Evolutionary conservation across 2,888 invertebrate genomes (phyloP).

Genomic region (Dolomedes plantarius): DNA sequence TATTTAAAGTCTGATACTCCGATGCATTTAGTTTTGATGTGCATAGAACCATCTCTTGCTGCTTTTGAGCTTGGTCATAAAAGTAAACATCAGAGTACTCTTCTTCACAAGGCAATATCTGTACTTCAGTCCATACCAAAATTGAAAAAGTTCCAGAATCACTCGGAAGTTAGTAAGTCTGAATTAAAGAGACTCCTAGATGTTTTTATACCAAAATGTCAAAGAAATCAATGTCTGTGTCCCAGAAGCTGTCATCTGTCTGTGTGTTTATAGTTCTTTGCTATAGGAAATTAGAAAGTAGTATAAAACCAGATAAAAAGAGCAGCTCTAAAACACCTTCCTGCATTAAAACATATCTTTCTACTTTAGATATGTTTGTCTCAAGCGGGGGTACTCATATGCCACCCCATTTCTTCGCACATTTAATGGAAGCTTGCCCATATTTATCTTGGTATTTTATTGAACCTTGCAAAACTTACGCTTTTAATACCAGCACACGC

Average conservation of each 20-base stretch:
- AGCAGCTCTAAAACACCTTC: slow-evolving; percentile 11
- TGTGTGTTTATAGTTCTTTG: slow-evolving; percentile 57
- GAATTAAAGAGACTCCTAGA: slow-evolving; percentile 46
- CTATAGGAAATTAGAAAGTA: slow-evolving; percentile 28
- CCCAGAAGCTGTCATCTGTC: slow-evolving; percentile 43
- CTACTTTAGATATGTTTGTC: slow-evolving; percentile 53
- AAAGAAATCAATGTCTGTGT: slow-evolving; percentile 46
- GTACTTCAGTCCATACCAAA: slow-evolving; percentile 25
- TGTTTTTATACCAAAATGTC: slow-evolving; percentile 41
- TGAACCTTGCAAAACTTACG: slow-evolving; percentile 36
- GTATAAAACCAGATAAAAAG: slow-evolving; percentile 28
- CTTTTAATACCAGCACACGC: slow-evolving; percentile 29
- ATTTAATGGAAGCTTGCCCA: slow-evolving; percentile 53
- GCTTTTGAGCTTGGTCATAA: slow-evolving; percentile 49
- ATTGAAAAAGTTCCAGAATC: slow-evolving; percentile 53
- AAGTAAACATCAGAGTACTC: slow-evolving; percentile 29
- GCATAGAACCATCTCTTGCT: slow-evolving; percentile 60
- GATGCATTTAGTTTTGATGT: slow-evolving; percentile 47
- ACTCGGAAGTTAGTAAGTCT: slow-evolving; percentile 29
- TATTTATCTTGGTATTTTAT: slow-evolving; percentile 50
- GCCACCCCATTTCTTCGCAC: slow-evolving; percentile 52
- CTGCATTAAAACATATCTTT: slow-evolving; percentile 44
- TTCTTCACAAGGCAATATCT: slow-evolving; percentile 46
- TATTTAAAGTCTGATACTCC: slow-evolving; percentile 63
- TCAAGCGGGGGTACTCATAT: slow-evolving; percentile 32